Evolutionary conservation across 2,113 vertebrate genomes (phyloP).

Genomic region (Elaphurus davidianus): DNA sequence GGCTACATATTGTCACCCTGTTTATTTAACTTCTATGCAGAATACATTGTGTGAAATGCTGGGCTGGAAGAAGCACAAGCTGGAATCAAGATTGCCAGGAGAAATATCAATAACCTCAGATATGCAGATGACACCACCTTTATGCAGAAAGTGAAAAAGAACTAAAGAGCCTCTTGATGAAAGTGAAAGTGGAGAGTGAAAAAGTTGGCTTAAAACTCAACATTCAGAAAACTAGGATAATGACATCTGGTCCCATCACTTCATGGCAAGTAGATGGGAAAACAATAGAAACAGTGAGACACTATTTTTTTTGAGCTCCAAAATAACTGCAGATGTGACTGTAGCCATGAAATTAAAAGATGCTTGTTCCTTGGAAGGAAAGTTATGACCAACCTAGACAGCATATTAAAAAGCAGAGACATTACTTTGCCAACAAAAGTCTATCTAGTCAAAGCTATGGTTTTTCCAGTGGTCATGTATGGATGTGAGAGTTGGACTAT

Average conservation of each 20-base stretch:
- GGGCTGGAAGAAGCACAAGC: not conserved
- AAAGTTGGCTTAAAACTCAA: not conserved
- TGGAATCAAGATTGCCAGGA: not conserved
- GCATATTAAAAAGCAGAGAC: not conserved
- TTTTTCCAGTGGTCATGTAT: not conserved
- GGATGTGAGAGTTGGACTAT: not conserved
- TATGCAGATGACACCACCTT: not conserved
- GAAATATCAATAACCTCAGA: not conserved
- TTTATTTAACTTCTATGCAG: not conserved
- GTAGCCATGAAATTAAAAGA: not conserved
- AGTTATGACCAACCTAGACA: not conserved
- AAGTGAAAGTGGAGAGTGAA: not conserved
- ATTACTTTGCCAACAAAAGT: not conserved
- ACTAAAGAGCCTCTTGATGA: not conserved
- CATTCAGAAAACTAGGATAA: not conserved
- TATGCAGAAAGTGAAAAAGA: not conserved
- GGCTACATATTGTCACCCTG: not conserved
- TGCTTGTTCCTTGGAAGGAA: not conserved
- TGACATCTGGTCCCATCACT: not conserved
- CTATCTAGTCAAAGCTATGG: not conserved
- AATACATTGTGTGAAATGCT: not conserved
- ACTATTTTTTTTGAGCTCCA: not conserved
- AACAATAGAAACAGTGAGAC: not conserved
- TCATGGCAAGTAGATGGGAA: not conserved
- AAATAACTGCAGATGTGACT: not conserved